Conservation (phyloP, 2,888 invertebrate genomes). For the Hypercompe scribonia region DNA sequence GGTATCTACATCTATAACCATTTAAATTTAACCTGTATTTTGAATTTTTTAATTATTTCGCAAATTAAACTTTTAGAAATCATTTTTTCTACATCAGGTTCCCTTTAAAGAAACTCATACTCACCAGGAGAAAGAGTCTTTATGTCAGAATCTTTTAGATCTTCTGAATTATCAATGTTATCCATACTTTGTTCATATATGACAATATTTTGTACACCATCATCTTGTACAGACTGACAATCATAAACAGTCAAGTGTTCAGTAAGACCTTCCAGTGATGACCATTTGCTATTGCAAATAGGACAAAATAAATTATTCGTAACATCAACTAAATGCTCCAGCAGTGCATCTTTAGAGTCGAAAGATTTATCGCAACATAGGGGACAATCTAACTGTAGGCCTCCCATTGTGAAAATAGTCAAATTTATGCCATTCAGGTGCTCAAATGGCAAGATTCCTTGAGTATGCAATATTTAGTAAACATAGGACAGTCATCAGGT, state of each 20-base stretch:
- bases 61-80: not conserved
- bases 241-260: slow-evolving; percentile 84
- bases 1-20: not conserved
- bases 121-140: slow-evolving; percentile 53
- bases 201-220: slow-evolving; percentile 37
- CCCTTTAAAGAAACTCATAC: slow-evolving; percentile 3
- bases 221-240: slow-evolving; percentile 54
- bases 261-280: slow-evolving; percentile 84
- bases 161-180: slow-evolving; percentile 29
- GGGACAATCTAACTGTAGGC: slow-evolving; percentile 84
- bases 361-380: slow-evolving; percentile 89
- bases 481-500: slow-evolving; percentile 58
- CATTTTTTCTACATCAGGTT: not conserved
- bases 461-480: slow-evolving; percentile 61
- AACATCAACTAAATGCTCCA: slow-evolving; percentile 83
- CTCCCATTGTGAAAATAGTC: slow-evolving; percentile 79
- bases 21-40: too few species aligned
- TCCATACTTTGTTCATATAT: slow-evolving; percentile 38
- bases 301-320: slow-evolving; percentile 86
- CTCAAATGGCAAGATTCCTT: slow-evolving; percentile 26
- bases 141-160: slow-evolving; percentile 29
- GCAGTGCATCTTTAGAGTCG: slow-evolving; percentile 83
- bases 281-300: slow-evolving; percentile 84
- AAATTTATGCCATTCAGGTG: slow-evolving; percentile 30
- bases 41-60: not conserved